These are phyloP conservation scores for Machimus atricapillus DNA, from an alignment of 2,888 invertebrate genomes.

Conservation along the genomic window DNA sequence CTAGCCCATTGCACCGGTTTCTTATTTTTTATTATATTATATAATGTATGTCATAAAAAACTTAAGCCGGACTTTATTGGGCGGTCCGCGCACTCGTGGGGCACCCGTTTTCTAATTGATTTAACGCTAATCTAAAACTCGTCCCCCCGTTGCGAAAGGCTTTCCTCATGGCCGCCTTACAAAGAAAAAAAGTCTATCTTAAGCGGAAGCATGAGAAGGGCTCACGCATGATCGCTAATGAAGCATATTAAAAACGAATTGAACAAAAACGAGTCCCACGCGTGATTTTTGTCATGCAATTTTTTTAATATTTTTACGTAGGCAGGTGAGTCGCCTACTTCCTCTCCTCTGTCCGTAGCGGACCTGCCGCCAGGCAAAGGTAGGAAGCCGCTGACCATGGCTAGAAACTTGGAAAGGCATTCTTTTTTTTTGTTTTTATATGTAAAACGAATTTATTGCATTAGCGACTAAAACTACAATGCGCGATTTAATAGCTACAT, in stretches of 20 bases:
- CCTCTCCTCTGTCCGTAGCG: not conserved
- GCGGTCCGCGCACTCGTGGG: not conserved
- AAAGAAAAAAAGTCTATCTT: not conserved
- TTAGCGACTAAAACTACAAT: not conserved
- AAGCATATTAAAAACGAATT: not conserved
- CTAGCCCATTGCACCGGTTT: not conserved
- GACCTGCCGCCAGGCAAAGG: not conserved
- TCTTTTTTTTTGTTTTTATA: not conserved
- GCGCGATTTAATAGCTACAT: not conserved
- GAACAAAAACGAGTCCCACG: not conserved
- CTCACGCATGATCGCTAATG: not conserved
- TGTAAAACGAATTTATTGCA: not conserved
- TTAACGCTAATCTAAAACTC: not conserved
- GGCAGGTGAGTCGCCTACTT: not conserved
- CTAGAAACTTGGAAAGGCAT: not conserved
- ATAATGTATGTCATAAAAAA: no score
- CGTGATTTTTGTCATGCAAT: not conserved
- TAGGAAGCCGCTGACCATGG: not conserved
- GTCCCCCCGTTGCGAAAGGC: not conserved
- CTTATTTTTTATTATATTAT: not conserved
- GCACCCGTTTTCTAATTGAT: not conserved
- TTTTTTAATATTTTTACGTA: not conserved
- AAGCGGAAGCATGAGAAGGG: not conserved
- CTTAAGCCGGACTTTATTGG: not conserved
- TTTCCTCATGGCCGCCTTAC: not conserved